Evolutionary conservation across 1,140 invertebrate genomes (phyloP), one percentile per base, ranked within the genome.

Genomic region (Belonocnema kinseyi): DNA sequence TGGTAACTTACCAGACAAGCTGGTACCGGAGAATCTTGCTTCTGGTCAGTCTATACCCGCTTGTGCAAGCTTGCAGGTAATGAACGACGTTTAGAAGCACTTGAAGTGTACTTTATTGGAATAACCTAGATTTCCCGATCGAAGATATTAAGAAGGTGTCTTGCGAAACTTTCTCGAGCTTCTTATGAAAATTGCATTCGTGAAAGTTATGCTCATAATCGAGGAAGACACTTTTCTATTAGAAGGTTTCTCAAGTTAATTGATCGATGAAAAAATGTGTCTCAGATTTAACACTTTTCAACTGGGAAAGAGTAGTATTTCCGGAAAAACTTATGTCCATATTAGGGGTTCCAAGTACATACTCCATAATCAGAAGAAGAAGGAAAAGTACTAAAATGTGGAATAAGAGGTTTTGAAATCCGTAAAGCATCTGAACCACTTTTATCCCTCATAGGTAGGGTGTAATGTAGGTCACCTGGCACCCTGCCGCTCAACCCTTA

Each of bases 61-160:
- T 80, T 83, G 76, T 56, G 21, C 74, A 58, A 76, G 54, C 75
- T 66, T 66, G 26, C 14, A n/a, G 61, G 33, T 66, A 86, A 87
- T 88, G 80, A 82, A 72, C 80, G 78, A 79, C 84, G 83, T 88
- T 89, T 87, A 87, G 87, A 89, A 89, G 84, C 87, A 87, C 87
- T 76, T 85, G 73, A 78, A 88, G 81, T 83, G 87, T 83, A 83
- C 82, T 88, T 89, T 86, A 87, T 88, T 86, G 86, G 85, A 87
- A 85, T 89, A 89, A 85, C 87, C 86, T 84, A 88, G 81, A 89
- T 88, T 76, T 77, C 51, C 73, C 56, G 85, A 83, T 84, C 81
- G 76, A 87, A 86, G 76, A 77, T 76, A 79, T 81, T 74, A 83
- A 78, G 74, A 78, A 82, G 51, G 50, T 79, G 74, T 58, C 70